Evolutionary conservation across 2,113 vertebrate genomes (phyloP).

Genomic region (Tiliqua scincoides): DNA sequence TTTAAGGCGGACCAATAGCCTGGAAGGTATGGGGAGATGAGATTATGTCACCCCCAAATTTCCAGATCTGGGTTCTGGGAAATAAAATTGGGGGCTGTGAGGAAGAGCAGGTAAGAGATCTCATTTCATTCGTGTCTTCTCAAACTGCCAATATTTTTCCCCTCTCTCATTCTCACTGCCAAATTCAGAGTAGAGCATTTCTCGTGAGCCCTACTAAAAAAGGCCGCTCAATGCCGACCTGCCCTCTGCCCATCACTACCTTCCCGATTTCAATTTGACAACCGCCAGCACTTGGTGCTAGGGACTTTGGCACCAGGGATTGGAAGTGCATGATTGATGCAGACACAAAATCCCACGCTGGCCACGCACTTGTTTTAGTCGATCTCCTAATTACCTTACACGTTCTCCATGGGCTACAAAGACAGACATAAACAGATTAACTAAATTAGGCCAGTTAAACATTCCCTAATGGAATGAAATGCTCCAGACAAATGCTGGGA

Average conservation of each 20-base stretch:
- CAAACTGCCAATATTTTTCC: too few relatives aligned
- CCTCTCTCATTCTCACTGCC: neutral
- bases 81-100: too few relatives aligned
- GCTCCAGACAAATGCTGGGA: conserved; percentile 62
- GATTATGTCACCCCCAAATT: too few relatives aligned
- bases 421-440: conserved; percentile 74
- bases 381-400: conserved; percentile 73
- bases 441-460: conserved; percentile 76
- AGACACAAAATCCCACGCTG: conserved; percentile 24
- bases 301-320: neutral
- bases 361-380: conserved; percentile 59
- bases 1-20: too few relatives aligned
- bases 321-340: accelerated
- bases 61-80: too few relatives aligned
- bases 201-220: neutral
- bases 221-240: neutral
- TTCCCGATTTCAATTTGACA: neutral
- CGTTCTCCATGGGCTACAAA: conserved; percentile 70
- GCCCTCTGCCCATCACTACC: neutral
- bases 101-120: too few relatives aligned
- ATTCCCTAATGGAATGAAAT: conserved; percentile 75
- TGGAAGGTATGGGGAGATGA: too few relatives aligned
- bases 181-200: neutral
- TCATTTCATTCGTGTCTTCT: too few relatives aligned
- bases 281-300: neutral